A percentile compares a stretch with the other conserved stretches of the same genome.
Conservation (phyloP, 2,888 invertebrate genomes). For the Dryocosmus kuriphilus region DNA sequence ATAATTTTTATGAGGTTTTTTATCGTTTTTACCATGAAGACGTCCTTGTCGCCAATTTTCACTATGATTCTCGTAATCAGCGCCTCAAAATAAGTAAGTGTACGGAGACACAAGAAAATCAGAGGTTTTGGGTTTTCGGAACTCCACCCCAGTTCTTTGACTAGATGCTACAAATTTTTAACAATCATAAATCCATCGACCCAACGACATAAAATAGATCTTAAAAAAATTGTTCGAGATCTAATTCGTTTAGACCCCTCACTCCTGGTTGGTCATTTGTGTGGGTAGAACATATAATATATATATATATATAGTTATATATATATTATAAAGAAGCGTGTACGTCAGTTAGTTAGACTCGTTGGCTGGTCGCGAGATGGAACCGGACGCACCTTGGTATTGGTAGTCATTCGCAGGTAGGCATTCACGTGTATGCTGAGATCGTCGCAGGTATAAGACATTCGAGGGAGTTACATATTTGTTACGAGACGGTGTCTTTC, state of each 20-base stretch:
- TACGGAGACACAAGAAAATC: too few species aligned
- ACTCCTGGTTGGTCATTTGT: constrained; percentile 34
- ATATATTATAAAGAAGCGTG: constrained; percentile 60
- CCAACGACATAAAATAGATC: background rate
- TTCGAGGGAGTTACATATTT: constrained; percentile 72
- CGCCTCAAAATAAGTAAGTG: too few species aligned
- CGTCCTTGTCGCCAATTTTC: too few species aligned
- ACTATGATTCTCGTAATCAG: too few species aligned
- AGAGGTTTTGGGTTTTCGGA: too few species aligned
- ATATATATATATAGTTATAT: too few species aligned
- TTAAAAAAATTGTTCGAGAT: background rate
- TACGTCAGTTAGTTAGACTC: constrained; percentile 69
- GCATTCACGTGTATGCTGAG: constrained; percentile 52
- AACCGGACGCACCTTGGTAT: constrained; percentile 59
- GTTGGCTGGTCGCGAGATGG: constrained; percentile 59
- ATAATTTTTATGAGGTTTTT: too few species aligned
- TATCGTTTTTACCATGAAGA: too few species aligned
- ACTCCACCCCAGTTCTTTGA: too few species aligned
- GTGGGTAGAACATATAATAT: constrained; percentile 56
- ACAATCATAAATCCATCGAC: too few species aligned
- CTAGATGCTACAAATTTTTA: too few species aligned
- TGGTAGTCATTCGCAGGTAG: constrained; percentile 54
- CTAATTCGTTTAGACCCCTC: constrained; percentile 5
- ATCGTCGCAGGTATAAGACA: constrained; percentile 40
- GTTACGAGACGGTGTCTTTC: constrained; percentile 74